Percentiles rank a stretch among this genome's conserved stretches.
These are phyloP conservation scores for Girardinus metallicus DNA, from an alignment of 2,797 vertebrate species.

Conservation along the genomic window DNA sequence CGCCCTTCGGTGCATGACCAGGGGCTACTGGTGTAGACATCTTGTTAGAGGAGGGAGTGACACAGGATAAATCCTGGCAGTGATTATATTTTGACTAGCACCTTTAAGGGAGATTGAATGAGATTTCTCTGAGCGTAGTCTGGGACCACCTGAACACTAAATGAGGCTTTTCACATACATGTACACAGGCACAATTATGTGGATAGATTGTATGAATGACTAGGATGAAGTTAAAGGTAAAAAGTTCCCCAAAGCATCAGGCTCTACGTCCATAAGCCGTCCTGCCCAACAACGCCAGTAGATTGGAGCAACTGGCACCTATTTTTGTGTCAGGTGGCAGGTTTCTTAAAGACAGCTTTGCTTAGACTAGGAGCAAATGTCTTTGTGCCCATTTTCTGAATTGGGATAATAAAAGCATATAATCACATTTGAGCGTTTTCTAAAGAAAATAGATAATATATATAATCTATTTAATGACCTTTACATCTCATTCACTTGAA, in stretches of 20 bases:
- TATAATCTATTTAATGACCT: background rate
- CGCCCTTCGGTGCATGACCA: constrained; percentile 36
- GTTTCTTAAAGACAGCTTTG: background rate
- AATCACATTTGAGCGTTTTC: background rate
- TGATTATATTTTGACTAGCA: constrained; percentile 50
- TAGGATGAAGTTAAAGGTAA: background rate
- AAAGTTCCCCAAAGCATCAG: background rate
- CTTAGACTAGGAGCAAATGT: background rate
- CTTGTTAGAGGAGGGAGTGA: constrained; percentile 47
- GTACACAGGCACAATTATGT: background rate
- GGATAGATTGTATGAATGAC: background rate
- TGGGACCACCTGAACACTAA: constrained; percentile 37
- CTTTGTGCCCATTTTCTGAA: background rate
- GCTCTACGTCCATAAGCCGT: background rate
- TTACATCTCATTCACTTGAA: background rate
- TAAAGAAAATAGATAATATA: background rate
- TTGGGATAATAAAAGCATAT: background rate
- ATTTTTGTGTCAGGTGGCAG: background rate
- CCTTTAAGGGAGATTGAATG: constrained; percentile 31
- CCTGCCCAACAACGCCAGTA: background rate
- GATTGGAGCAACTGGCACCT: background rate
- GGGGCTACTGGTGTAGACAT: constrained; percentile 43
- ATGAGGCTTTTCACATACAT: constrained; percentile 27
- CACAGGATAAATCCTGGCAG: constrained; percentile 39
- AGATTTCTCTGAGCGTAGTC: constrained; percentile 27